Evolutionary conservation across 2,888 invertebrate genomes (phyloP).

Genomic region (Odontocerum albicorne): DNA sequence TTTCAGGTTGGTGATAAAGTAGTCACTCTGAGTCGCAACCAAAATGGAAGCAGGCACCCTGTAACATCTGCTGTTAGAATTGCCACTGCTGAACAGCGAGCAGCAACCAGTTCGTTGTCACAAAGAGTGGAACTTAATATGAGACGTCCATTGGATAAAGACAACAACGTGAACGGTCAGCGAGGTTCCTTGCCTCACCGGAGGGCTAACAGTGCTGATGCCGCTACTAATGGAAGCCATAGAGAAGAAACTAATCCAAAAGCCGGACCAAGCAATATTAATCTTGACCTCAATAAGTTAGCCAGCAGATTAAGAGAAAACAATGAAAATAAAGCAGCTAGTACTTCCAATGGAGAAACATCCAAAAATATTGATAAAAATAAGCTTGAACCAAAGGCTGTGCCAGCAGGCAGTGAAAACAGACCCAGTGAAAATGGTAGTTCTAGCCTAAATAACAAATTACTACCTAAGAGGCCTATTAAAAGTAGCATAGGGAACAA

Average conservation of each 20-base stretch:
- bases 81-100: constrained; percentile 46
- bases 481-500: constrained; percentile 18
- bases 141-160: constrained; percentile 60
- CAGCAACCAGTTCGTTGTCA: constrained; percentile 51
- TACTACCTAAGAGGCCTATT: constrained; percentile 20
- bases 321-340: constrained; percentile 19
- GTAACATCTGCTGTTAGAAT: constrained; percentile 59
- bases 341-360: background rate
- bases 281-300: constrained; percentile 14
- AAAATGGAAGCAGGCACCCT: constrained; percentile 56
- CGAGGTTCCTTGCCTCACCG: constrained; percentile 57
- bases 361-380: constrained; percentile 17
- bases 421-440: constrained; percentile 11
- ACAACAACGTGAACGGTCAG: constrained; percentile 74
- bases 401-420: constrained; percentile 12
- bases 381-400: constrained; percentile 2
- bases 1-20: constrained; percentile 70
- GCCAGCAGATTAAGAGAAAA: constrained; percentile 21
- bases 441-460: constrained; percentile 16
- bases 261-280: constrained; percentile 29
- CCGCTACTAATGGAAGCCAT: constrained; percentile 1
- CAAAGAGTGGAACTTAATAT: constrained; percentile 55
- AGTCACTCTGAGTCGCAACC: constrained; percentile 70
- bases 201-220: constrained; percentile 37
- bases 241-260: constrained; percentile 22